These are phyloP conservation scores for Drosophila anomelani DNA, from an alignment of 2,888 invertebrate genomes.

Conservation along the genomic window DNA sequence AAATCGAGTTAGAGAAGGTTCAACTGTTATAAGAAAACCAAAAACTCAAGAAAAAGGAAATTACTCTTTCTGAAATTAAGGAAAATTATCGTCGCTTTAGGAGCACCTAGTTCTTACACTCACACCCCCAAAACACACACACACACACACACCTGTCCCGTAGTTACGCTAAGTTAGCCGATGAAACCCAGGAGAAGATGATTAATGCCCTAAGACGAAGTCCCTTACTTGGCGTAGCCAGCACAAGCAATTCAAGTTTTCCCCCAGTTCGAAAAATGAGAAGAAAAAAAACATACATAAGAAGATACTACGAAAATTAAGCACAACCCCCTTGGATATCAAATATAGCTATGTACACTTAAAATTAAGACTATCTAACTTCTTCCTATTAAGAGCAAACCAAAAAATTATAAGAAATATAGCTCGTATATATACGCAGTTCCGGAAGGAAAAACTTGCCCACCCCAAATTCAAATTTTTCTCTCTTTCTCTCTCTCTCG, in stretches of 20 bases:
- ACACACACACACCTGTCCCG: slow-evolving; percentile 28
- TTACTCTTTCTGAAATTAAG: slow-evolving; percentile 33
- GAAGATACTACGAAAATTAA: slow-evolving; percentile 41
- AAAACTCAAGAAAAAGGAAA: slow-evolving; percentile 33
- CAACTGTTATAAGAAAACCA: slow-evolving; percentile 6
- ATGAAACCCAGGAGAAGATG: slow-evolving; percentile 9
- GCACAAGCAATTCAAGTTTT: slow-evolving; percentile 71
- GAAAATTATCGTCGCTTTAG: slow-evolving; percentile 57
- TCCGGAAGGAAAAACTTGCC: slow-evolving; percentile 60
- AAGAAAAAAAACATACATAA: neutral
- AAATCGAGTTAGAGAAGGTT: slow-evolving; percentile 20
- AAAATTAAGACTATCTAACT: slow-evolving; percentile 73
- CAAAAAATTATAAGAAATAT: slow-evolving; percentile 25
- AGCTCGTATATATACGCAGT: slow-evolving; percentile 52
- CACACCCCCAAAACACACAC: slow-evolving; percentile 25
- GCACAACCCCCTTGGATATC: slow-evolving; percentile 74
- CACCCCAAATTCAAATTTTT: slow-evolving; percentile 55
- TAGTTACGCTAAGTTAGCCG: slow-evolving; percentile 58
- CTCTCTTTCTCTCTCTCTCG: slow-evolving; percentile 23
- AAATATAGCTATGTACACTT: slow-evolving; percentile 66
- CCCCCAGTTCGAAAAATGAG: slow-evolving; percentile 26
- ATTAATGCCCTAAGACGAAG: slow-evolving; percentile 23
- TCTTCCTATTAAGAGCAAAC: slow-evolving; percentile 71
- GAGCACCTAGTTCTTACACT: slow-evolving; percentile 47
- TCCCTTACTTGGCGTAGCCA: slow-evolving; percentile 70